Evolutionary conservation across 2,797 vertebrate species (phyloP).

Genomic region (Podarcis siculus): DNA sequence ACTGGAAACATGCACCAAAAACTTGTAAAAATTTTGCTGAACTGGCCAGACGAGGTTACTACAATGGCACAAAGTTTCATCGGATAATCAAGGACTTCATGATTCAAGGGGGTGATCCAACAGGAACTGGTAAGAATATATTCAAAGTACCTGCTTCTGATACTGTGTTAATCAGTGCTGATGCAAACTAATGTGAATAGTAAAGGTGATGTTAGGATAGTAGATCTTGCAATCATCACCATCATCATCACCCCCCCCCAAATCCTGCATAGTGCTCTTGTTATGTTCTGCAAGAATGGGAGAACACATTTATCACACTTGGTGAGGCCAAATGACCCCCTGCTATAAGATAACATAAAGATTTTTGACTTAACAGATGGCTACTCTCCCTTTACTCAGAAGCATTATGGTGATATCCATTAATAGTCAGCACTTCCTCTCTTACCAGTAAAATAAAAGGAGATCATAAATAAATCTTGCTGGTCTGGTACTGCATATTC

Average conservation of each 20-base stretch:
- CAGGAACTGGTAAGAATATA: slow-evolving; percentile 84
- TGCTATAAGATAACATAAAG: neutral
- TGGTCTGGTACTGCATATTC: neutral
- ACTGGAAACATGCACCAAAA: slow-evolving; percentile 92
- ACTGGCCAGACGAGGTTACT: slow-evolving; percentile 89
- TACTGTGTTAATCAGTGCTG: neutral
- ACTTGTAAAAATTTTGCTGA: slow-evolving; percentile 96
- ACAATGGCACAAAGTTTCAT: slow-evolving; percentile 93
- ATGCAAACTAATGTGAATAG: neutral
- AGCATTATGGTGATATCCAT: neutral
- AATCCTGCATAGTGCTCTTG: neutral
- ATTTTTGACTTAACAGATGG: neutral
- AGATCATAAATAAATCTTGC: neutral
- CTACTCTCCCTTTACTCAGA: no score
- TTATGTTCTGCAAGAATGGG: neutral
- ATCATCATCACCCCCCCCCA: no score
- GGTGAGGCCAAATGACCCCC: neutral
- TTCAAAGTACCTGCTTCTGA: neutral
- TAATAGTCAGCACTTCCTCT: neutral
- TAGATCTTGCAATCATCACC: neutral
- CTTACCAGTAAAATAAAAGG: neutral
- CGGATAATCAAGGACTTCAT: slow-evolving; percentile 95
- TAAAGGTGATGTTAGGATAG: neutral
- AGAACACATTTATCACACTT: neutral
- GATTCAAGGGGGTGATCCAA: slow-evolving; percentile 93